Base-by-base conservation (phyloP, 2,113 vertebrate species). In the Connochaetes taurinus region DNA sequence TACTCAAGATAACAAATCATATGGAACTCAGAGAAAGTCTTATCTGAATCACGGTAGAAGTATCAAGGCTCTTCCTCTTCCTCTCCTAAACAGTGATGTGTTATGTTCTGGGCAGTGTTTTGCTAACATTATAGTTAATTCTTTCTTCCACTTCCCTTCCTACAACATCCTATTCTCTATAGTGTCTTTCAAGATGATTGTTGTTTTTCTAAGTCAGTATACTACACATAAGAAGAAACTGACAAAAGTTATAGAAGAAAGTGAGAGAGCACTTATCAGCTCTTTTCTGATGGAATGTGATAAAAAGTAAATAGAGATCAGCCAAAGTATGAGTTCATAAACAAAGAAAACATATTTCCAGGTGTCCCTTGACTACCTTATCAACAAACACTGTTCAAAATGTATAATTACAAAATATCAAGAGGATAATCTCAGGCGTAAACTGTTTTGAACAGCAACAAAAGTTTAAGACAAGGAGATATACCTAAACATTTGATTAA, bases 281-380 rank as follows among this genome's bases (percentile, higher is more conserved):
- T 98, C 92, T 80, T 97, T 86, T 95, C 97, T 97, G 98, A 98
- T 98, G 97, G 97, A 98, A 98, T 95, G 89, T 89, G 98, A 98
- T 97, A 98, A 97, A 96, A 98, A 95, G 85, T 47, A 97, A 98
- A 98, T 96, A 96, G 93, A 98, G 98, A 97, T 98, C 97, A 95
- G 97, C 85, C 90, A 55, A 97, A 96, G 95, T 64, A 98, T 92
- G 96, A 78, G 78, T 95, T 98, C 94, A 96, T 96, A 97, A 97
- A 0, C 83, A 95, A 36, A 97, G 81, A 97, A 93, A 97, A 97
- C 91, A 93, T 84, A 95, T 93, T 45, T 84, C 86, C 62, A 96
- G 74, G 97, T 98, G 98, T 92, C 95, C 98, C 97, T 97, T 96
- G 98, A 98, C 98, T 98, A 97, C 97, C 91, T 76, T 97, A 97